Evolutionary conservation across 2,797 vertebrate genomes (phyloP), one percentile per base, ranked within the genome.

Genomic region (Diplodus puntazzo): DNA sequence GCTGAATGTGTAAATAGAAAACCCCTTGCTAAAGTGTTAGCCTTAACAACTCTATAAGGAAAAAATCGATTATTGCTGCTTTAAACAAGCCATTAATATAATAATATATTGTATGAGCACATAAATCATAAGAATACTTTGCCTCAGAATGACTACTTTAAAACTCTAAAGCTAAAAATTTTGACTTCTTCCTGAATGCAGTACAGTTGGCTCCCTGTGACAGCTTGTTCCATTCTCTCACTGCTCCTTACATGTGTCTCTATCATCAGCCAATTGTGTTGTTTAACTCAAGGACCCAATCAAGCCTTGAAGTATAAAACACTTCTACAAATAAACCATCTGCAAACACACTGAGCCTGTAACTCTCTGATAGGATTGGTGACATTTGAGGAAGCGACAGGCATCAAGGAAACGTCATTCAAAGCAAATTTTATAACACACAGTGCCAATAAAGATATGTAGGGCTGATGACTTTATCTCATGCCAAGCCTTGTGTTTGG

Each of bases 401-500:
- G 25, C 20, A 54, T 63, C 16, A 46, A 20, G 73, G 46, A 75
- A 50, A 49, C 8, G 4, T 23, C 10, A 54, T 72, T 57, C 9
- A 61, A 17, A 62, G 39, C 25, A 4, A 43, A 18, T 12, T 52
- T 48, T 39, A 42, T 27, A 34, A 42, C 11, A 39, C 39, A 39
- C 39, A 2, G 11, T 4, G 2, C 45, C n/a, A 43, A 52, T 42
- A 20, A 62, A 61, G 14, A n/a, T 34, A 43, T 11, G 30, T 27
- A 49, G 27, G 20, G 18, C 21, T 23, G 11, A 46, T 61, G 14
- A 68, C 57, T 46, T 20, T 34, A 20, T 11, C 25, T 60, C 4
- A 17, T 61, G 53, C 42, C 39, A 72, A 16, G 25, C 16, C 20
- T 82, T 11, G 42, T 77, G 54, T 79, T 62, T 54, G 5, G 11